phyloP scores from a whole-genome alignment of 2,113 vertebrate genomes.

The Merops nubicus region DNA sequence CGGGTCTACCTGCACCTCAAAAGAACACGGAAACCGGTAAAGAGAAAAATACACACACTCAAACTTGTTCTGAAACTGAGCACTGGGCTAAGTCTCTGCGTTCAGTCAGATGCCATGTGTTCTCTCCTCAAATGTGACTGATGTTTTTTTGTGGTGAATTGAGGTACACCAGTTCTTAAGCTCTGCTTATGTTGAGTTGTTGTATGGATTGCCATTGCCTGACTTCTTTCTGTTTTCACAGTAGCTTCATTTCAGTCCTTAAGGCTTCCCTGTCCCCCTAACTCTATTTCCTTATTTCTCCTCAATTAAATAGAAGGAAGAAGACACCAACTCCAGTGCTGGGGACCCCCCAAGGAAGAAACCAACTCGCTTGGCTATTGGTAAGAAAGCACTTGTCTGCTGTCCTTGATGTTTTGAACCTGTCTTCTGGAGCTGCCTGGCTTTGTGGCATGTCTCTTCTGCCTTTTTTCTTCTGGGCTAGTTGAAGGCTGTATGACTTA shows the following conservation, averaged over 20 bases:
- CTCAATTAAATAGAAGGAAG: constrained; percentile 79
- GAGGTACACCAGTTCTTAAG: not conserved
- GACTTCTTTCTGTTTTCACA: not conserved
- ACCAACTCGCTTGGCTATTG: constrained; percentile 95
- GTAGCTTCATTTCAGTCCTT: not conserved
- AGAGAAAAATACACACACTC: accelerated
- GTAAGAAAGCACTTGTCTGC: constrained; percentile 64
- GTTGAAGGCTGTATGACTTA: not conserved
- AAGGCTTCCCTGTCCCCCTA: not conserved
- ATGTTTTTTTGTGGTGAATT: not conserved
- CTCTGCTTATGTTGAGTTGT: not conserved
- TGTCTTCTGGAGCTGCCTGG: not conserved
- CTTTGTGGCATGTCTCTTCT: not conserved
- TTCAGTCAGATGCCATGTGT: not conserved
- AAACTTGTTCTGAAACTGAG: not conserved
- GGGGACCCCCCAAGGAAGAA: constrained; percentile 98
- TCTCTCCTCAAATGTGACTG: not conserved
- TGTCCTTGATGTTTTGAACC: not conserved
- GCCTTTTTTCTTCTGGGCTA: not conserved
- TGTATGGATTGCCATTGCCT: not conserved
- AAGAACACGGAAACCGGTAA: constrained; percentile 87
- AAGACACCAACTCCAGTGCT: constrained; percentile 84
- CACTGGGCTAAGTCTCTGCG: not conserved
- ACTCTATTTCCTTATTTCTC: not conserved
- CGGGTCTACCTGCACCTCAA: constrained; percentile 93